A percentile compares a stretch with the other conserved stretches of the same genome.
phyloP scores from a whole-genome alignment of 2,797 vertebrate genomes.

The Nyctalus aviator region DNA sequence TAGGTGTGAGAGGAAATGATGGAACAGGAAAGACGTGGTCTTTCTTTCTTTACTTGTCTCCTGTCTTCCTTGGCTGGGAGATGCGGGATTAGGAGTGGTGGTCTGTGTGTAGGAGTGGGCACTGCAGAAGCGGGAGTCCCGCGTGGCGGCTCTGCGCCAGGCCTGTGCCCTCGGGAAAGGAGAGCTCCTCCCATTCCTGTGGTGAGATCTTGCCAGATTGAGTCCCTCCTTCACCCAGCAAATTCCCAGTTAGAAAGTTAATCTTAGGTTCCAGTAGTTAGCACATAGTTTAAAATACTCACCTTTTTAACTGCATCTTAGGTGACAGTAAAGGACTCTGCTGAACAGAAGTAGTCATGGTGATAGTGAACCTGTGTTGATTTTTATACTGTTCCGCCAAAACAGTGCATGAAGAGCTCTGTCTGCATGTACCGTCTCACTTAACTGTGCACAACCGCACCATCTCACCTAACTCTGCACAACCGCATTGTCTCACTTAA shows the following conservation, averaged over 20 bases:
- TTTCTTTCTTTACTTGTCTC: background rate
- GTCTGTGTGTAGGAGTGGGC: background rate
- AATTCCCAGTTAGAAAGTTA: background rate
- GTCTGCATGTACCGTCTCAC: background rate
- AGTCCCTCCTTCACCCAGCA: background rate
- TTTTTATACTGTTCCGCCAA: background rate
- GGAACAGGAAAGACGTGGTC: background rate
- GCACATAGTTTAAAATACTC: background rate
- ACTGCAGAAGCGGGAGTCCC: background rate
- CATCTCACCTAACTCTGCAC: too few species aligned
- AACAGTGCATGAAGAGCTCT: background rate
- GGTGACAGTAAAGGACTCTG: background rate
- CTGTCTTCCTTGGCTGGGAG: background rate
- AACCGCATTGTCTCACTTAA: too few species aligned
- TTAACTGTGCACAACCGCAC: too few species aligned
- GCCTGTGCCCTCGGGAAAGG: background rate
- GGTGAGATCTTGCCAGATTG: background rate
- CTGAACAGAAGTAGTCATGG: background rate
- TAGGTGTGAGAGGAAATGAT: background rate
- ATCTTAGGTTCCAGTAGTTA: background rate
- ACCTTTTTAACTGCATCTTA: background rate
- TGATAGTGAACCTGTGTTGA: background rate
- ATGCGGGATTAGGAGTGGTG: background rate
- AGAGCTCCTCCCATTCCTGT: background rate
- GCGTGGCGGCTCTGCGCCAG: background rate